phyloP scores from a whole-genome alignment of 2,888 invertebrate species.

The Oscheius sp. region DNA sequence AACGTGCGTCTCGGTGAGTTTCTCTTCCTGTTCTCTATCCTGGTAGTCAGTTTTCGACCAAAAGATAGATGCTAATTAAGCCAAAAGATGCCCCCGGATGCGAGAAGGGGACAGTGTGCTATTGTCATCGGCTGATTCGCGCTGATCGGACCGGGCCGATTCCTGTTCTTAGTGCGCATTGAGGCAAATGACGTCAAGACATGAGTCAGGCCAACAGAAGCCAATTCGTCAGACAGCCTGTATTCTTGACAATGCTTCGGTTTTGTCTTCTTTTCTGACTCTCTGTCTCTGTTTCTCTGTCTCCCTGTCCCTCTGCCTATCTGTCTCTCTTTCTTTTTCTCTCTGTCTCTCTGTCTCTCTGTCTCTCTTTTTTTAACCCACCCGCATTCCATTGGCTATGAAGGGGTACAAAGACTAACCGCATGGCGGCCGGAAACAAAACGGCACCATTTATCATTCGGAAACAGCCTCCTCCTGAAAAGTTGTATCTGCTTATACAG shows the following conservation, averaged over 20 bases:
- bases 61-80: slow-evolving; percentile 15
- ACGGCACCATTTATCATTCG: background rate
- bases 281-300: background rate
- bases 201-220: slow-evolving; percentile 24
- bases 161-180: slow-evolving; percentile 31
- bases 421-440: background rate
- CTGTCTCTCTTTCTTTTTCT: background rate
- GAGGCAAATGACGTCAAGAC: slow-evolving; percentile 19
- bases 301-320: background rate
- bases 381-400: background rate
- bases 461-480: background rate
- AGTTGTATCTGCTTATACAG: no score
- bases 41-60: background rate
- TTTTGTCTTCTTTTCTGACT: background rate
- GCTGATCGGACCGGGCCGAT: slow-evolving; percentile 33
- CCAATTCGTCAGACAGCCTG: slow-evolving; percentile 26
- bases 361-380: background rate
- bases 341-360: background rate
- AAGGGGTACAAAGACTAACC: background rate
- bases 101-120: slow-evolving; percentile 7
- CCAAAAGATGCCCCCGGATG: background rate
- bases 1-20: slow-evolving; percentile 32
- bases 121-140: slow-evolving; percentile 34
- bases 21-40: background rate
- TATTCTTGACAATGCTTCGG: background rate